These are phyloP conservation scores for Macroglossus sobrinus DNA, from an alignment of 2,113 vertebrate genomes.

Conservation along the genomic window DNA sequence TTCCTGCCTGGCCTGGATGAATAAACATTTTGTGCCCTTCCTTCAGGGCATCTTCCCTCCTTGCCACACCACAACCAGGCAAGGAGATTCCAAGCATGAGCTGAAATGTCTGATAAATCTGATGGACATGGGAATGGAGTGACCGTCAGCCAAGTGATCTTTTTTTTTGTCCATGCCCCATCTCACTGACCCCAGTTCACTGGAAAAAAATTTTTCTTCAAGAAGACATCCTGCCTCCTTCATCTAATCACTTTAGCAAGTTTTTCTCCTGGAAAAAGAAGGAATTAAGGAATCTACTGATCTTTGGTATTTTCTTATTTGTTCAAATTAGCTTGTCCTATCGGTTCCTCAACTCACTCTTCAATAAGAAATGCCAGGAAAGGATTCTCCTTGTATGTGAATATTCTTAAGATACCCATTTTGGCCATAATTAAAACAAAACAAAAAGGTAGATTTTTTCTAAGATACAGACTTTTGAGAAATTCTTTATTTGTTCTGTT, in stretches of 20 bases:
- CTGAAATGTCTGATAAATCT: background rate
- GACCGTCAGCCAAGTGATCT: background rate
- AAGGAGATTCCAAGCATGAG: background rate
- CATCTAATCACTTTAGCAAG: background rate
- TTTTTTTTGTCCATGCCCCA: background rate
- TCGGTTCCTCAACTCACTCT: background rate
- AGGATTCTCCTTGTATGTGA: background rate
- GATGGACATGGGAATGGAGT: background rate
- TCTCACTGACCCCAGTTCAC: background rate
- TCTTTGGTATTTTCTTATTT: background rate
- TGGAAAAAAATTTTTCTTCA: background rate
- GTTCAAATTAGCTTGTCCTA: background rate
- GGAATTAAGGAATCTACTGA: background rate
- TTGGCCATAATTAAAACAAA: background rate
- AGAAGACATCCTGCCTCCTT: background rate
- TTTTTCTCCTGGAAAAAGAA: background rate
- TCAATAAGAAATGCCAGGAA: background rate
- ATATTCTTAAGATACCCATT: background rate
- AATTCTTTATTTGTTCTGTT: background rate
- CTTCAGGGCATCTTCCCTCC: background rate
- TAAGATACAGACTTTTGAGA: background rate
- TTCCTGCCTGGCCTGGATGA: background rate
- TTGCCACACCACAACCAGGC: background rate
- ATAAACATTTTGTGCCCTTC: background rate
- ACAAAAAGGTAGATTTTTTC: background rate